phyloP scores from a whole-genome alignment of 2,113 vertebrate species.

The Vulpes ferrilata region DNA sequence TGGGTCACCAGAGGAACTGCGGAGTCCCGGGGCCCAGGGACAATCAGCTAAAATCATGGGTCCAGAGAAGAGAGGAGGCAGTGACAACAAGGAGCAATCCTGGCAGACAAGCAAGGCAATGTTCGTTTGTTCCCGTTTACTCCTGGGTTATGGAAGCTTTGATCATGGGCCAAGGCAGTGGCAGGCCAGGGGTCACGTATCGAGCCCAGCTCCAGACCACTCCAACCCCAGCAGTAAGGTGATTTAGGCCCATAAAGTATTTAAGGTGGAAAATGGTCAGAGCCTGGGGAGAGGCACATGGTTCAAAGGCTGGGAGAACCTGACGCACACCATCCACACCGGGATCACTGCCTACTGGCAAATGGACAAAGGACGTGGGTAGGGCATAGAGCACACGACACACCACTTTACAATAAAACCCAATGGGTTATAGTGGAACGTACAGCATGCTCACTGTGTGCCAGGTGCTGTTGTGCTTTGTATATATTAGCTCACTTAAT shows the following conservation, averaged over 20 bases:
- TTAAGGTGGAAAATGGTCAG: background rate
- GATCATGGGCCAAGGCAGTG: background rate
- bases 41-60: background rate
- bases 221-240: background rate
- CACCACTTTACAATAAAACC: background rate
- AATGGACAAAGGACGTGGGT: background rate
- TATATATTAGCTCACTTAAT: background rate
- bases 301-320: background rate
- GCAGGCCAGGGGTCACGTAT: background rate
- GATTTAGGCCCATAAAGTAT: too few relatives aligned
- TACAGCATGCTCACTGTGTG: background rate
- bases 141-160: background rate
- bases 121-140: rapidly evolving
- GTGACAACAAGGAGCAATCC: background rate
- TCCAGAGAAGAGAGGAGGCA: background rate
- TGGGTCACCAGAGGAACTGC: background rate
- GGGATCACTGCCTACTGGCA: background rate
- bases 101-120: background rate
- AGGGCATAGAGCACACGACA: background rate
- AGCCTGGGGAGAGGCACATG: background rate
- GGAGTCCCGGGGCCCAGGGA: background rate
- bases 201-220: background rate
- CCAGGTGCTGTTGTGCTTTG: background rate
- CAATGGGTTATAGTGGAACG: rapidly evolving
- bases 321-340: background rate